These are phyloP conservation scores for Amphiprion ocellaris DNA, from an alignment of 2,113 vertebrate genomes.

Conservation along the genomic window DNA sequence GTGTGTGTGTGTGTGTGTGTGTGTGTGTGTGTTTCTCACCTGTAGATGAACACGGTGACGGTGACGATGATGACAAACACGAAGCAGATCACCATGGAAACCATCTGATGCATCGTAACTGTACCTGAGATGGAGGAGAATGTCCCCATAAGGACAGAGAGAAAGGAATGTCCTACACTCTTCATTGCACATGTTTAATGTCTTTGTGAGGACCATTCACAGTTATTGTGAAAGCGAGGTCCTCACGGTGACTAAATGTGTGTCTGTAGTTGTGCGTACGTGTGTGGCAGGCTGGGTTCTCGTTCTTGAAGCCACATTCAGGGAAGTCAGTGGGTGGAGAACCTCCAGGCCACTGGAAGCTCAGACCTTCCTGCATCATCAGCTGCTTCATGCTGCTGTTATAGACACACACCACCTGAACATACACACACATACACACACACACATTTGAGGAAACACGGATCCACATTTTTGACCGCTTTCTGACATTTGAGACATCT, in stretches of 20 bases:
- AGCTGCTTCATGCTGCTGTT: slow-evolving; percentile 88
- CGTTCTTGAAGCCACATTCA: slow-evolving; percentile 90
- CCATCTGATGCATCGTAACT: slow-evolving; percentile 89
- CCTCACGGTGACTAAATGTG: background rate
- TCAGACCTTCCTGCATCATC: slow-evolving; percentile 76
- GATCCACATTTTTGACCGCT: too few species aligned
- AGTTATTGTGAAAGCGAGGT: background rate
- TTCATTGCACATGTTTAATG: background rate
- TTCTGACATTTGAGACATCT: too few species aligned
- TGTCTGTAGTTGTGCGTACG: slow-evolving; percentile 72
- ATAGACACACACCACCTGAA: slow-evolving; percentile 89
- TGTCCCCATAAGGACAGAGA: background rate
- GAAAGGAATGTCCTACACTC: background rate
- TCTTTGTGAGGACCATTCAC: background rate
- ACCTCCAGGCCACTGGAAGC: slow-evolving; percentile 89
- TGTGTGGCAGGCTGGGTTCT: slow-evolving; percentile 85
- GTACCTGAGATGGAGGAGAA: slow-evolving; percentile 76
- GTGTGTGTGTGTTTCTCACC: slow-evolving; percentile 77
- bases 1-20: background rate
- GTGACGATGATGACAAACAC: slow-evolving; percentile 86
- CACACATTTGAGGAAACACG: background rate
- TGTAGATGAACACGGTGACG: slow-evolving; percentile 91
- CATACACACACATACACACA: slow-evolving; percentile 39
- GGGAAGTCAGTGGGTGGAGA: slow-evolving; percentile 87
- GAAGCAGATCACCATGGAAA: slow-evolving; percentile 90